A percentile compares a stretch with the other conserved stretches of the same genome.
phyloP scores from a whole-genome alignment of 2,888 invertebrate species.

The Pyrgus malvae region DNA sequence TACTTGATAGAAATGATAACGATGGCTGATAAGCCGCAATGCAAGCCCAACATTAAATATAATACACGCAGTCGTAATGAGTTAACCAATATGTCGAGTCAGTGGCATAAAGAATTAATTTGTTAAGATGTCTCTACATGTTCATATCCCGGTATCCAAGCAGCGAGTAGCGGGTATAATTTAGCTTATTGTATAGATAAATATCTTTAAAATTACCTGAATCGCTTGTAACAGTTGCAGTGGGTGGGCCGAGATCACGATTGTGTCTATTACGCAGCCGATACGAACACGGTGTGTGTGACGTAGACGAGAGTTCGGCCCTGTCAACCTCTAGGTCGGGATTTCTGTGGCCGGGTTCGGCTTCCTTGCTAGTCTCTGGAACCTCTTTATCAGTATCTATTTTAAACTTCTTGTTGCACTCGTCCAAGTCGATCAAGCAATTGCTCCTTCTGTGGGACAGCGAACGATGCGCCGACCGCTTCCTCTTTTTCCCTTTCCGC shows the following conservation, averaged over 20 bases:
- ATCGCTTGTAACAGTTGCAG: constrained; percentile 64
- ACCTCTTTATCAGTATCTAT: constrained; percentile 73
- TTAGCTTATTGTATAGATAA: constrained; percentile 12
- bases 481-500: constrained; percentile 73
- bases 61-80: constrained; percentile 21
- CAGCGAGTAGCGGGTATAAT: constrained; percentile 9
- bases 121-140: constrained; percentile 20
- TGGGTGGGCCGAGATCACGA: constrained; percentile 61
- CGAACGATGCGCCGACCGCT: constrained; percentile 68
- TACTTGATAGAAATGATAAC: constrained; percentile 66
- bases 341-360: constrained; percentile 44
- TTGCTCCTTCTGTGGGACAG: constrained; percentile 65
- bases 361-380: constrained; percentile 50
- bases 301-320: constrained; percentile 46
- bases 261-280: constrained; percentile 57
- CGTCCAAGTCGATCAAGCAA: constrained; percentile 59
- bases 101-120: constrained; percentile 22
- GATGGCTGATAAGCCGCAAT: constrained; percentile 53
- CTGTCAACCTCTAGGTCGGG: constrained; percentile 57
- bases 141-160: constrained; percentile 18
- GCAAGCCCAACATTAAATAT: constrained; percentile 32
- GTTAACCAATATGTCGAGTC: constrained; percentile 24
- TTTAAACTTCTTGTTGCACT: constrained; percentile 75
- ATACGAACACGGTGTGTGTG: constrained; percentile 51
- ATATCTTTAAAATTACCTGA: constrained; percentile 53